Conservation (phyloP, 2,113 vertebrate genomes). For the Physeter macrocephalus region DNA sequence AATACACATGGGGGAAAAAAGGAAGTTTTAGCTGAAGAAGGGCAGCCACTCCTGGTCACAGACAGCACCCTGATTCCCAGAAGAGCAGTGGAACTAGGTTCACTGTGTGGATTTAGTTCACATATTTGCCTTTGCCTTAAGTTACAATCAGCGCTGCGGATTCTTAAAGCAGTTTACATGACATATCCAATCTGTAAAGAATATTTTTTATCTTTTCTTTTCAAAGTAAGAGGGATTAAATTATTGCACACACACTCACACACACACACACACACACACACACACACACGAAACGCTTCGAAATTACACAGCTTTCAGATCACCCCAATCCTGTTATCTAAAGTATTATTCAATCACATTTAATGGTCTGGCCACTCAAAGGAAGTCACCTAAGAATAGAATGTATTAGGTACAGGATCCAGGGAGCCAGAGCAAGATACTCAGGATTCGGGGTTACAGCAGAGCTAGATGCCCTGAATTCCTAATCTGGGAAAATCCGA, state of each 20-base stretch:
- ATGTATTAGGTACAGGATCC: not conserved
- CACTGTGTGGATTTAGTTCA: not conserved
- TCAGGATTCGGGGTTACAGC: not conserved
- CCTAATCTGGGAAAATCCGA: not conserved
- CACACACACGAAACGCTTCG: not conserved
- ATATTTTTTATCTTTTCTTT: conserved; percentile 2
- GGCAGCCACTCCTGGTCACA: not conserved
- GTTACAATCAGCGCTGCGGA: not conserved
- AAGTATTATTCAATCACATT: conserved; percentile 23
- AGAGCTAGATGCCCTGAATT: not conserved
- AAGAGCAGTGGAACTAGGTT: not conserved
- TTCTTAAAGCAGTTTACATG: conserved; percentile 18
- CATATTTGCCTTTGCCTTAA: not conserved
- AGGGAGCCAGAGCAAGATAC: not conserved
- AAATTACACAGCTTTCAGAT: conserved; percentile 14
- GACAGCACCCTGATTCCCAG: not conserved
- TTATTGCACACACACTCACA: not conserved
- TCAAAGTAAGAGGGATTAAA: conserved; percentile 7
- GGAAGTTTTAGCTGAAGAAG: not conserved
- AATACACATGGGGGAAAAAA: not conserved
- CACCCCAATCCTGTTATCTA: not conserved
- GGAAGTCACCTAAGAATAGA: not conserved
- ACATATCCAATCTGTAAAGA: not conserved
- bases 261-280: not conserved
- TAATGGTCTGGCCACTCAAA: not conserved